Evolutionary conservation across 2,888 invertebrate genomes (phyloP).

Genomic region (Galerucella nymphaeae): DNA sequence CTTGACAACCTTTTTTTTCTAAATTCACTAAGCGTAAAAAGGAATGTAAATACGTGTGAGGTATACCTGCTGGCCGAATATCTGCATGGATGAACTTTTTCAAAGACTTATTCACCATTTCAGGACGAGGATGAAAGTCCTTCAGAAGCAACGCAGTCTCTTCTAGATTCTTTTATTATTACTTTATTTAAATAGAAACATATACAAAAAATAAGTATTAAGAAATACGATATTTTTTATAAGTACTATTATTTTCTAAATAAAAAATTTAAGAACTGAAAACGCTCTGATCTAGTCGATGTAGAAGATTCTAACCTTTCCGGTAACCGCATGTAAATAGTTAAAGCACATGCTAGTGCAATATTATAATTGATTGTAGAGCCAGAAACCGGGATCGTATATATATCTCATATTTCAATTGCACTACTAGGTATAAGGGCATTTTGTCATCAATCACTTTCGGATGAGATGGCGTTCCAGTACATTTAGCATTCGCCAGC

Average conservation of each 20-base stretch:
- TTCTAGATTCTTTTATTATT: slow-evolving; percentile 3
- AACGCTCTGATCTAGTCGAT: too few species aligned
- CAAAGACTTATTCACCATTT: slow-evolving; percentile 33
- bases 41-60: slow-evolving; percentile 48
- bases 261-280: not conserved
- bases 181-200: not conserved
- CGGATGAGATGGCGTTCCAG: slow-evolving; percentile 65
- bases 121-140: slow-evolving; percentile 18
- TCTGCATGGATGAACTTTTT: slow-evolving; percentile 35
- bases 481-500: slow-evolving; percentile 65
- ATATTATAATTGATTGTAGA: slow-evolving; percentile 58
- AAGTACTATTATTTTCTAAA: not conserved
- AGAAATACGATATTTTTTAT: slow-evolving; percentile 2
- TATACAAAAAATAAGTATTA: not conserved
- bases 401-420: slow-evolving; percentile 63
- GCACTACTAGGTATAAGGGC: slow-evolving; percentile 64
- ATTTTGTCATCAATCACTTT: slow-evolving; percentile 66
- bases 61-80: slow-evolving; percentile 38
- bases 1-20: slow-evolving; percentile 46
- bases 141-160: slow-evolving; percentile 5
- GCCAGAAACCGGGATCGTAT: slow-evolving; percentile 54
- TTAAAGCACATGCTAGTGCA: slow-evolving; percentile 41
- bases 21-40: slow-evolving; percentile 46
- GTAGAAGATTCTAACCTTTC: too few species aligned
- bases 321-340: slow-evolving; percentile 36